These are phyloP conservation scores for Nysson spinosus DNA, from an alignment of 2,888 invertebrate species.

Conservation along the genomic window DNA sequence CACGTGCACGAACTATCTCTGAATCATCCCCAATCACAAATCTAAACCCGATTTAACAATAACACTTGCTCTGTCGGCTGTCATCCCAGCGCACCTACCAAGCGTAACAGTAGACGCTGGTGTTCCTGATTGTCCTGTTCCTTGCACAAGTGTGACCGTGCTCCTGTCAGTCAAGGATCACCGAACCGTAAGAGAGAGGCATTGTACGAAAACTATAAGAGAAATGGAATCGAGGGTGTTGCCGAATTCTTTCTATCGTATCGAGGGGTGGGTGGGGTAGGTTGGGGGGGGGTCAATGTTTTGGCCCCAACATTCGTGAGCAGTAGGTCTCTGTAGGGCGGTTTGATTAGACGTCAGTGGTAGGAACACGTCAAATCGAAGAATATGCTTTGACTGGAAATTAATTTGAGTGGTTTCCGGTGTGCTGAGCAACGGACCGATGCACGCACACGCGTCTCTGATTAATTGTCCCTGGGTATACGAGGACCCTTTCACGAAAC, in stretches of 20 bases:
- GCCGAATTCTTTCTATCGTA: slow-evolving; percentile 34
- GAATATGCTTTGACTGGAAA: slow-evolving; percentile 75
- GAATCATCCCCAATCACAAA: slow-evolving; percentile 65
- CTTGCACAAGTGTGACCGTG: slow-evolving; percentile 54
- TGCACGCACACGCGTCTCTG: slow-evolving; percentile 46
- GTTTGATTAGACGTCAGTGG: slow-evolving; percentile 71
- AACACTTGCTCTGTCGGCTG: slow-evolving; percentile 71
- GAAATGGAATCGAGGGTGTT: slow-evolving; percentile 69
- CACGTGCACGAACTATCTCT: slow-evolving; percentile 16
- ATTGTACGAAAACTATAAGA: slow-evolving; percentile 72
- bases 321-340: slow-evolving; percentile 34
- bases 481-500: slow-evolving; percentile 3
- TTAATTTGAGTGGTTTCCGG: slow-evolving; percentile 76
- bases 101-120: slow-evolving; percentile 46
- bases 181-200: slow-evolving; percentile 71
- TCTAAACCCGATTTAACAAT: slow-evolving; percentile 70
- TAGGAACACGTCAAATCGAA: slow-evolving; percentile 65
- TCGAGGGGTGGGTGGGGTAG: too few relatives aligned
- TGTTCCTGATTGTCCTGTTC: slow-evolving; percentile 61
- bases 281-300: slow-evolving; percentile 41
- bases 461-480: slow-evolving; percentile 63
- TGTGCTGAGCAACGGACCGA: slow-evolving; percentile 48
- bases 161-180: slow-evolving; percentile 74
- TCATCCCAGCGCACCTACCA: slow-evolving; percentile 61
- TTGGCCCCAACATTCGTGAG: slow-evolving; percentile 5